Base-by-base conservation (phyloP, 2,113 vertebrate genomes). In the Jacana jacana region DNA sequence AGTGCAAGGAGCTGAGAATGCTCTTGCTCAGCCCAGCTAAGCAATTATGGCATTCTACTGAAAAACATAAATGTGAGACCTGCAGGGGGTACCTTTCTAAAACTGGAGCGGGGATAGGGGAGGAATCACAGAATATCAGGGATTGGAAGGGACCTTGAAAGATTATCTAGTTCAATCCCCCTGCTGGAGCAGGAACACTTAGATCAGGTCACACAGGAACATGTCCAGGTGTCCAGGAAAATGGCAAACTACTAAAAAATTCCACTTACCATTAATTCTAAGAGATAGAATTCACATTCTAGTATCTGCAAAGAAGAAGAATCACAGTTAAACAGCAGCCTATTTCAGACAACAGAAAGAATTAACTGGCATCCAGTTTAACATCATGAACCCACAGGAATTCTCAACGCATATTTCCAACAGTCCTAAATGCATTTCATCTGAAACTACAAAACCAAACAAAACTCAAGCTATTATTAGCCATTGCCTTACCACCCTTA, bases 251-350 rank as follows among this genome's bases (percentile, higher is more conserved):
- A 77, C 16, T 9, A 94, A 79, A 78, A 71, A 30, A 1, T 1
- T 2, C 64, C 95, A 98, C 99, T 97, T 97, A 99, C 99, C 99
- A 99, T 99, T 97, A 99, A 97, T 97, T 99, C 99, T 98, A 99
- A 97, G 89, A 99, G 98, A 98, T 99, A 99, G 98, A 99, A 99
- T 98, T 99, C 99, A 98, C 99, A 99, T 98, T 99, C 99, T 98
- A 99, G 96, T 98, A 99, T 99, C 99, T 99, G 98, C 75, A 94
- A 93, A 69, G n/a, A 97, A 88, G 49, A 20, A 93, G 93, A 88
- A 91, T 55, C 31, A 85, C 55, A 68, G 76, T 95, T 94, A 95
- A 79, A 76, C 13, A 76, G 44, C 25, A 81, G 49, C 37, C 51
- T 6, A 11, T 70, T 76, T 75, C 49, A 66, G 66, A 42, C 20